Percentiles rank a stretch among this genome's conserved stretches.
These are phyloP conservation scores for Pteromalus puparum DNA, from an alignment of 1,140 invertebrate species.

Conservation along the genomic window DNA sequence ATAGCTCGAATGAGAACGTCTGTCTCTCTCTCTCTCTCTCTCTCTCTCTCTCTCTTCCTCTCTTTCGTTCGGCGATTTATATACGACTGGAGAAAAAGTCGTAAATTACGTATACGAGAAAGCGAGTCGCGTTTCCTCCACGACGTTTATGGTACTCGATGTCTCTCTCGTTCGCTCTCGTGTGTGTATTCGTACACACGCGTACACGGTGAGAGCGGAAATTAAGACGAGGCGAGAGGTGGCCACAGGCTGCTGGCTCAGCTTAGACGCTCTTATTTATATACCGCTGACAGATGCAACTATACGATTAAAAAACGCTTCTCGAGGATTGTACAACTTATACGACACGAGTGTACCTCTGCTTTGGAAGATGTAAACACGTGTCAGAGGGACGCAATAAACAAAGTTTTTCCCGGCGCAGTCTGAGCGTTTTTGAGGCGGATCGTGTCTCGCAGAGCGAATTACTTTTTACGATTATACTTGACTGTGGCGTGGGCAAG, in stretches of 20 bases:
- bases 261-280: neutral
- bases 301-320: neutral
- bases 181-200: neutral
- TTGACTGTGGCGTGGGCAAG: no score
- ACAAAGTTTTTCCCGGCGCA: no score
- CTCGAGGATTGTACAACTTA: no score
- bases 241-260: neutral
- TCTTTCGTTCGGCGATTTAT: slow-evolving; percentile 1
- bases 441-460: no score
- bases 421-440: no score
- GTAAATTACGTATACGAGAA: slow-evolving; percentile 4
- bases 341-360: no score
- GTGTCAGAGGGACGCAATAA: no score
- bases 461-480: no score
- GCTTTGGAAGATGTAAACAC: no score
- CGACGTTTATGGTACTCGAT: slow-evolving; percentile 3
- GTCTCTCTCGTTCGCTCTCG: neutral
- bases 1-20: slow-evolving; percentile 8
- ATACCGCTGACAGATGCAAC: neutral
- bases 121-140: neutral
- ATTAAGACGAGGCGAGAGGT: neutral
- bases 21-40: neutral
- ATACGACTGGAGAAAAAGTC: slow-evolving; percentile 31
- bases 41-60: neutral
- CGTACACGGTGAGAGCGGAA: neutral